Evolutionary conservation across 35 echinoderm and acorn worm genomes (phyloP), one percentile per base, ranked within the genome.

Genomic region (Hemicentrotus pulcherrimus): DNA sequence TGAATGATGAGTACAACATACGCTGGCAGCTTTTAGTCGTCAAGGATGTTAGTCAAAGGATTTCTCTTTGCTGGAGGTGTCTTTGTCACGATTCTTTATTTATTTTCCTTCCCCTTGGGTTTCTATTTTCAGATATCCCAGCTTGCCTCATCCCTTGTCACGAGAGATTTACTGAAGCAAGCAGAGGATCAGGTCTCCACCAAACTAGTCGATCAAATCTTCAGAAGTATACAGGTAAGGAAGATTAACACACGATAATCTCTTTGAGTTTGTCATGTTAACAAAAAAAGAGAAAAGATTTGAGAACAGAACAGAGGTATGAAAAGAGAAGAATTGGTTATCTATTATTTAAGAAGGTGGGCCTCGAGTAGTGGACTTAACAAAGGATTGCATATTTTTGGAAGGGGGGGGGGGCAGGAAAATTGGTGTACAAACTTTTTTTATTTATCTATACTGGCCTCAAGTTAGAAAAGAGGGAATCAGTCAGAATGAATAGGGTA

Each of bases 161-260:
- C 91, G 22, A 93, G 91, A 93, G 91, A 93, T 58, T 93, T 93
- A 93, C 46, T 93, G 18, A 47, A 58, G 91, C 45, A 31, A 93
- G 91, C 91, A 0, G 91, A 58, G 48, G 48, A 47, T n/a, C 91
- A 93, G 30, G 48, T 93, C 12, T 93, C 91, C 45, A 22, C 91
- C 45, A 93, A 93, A 58, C 48, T 93, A 47, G 48, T 93, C 16
- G 91, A 93, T 58, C 91, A 93, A 13, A 93, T 93, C 91, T 93
- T 93, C 91, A 93, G 91, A 58, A 47, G 32, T 47, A 93, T 93
- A 24, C 91, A 93, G 46, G 91, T 93, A 55, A 93, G 47, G 24
- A 78, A 0, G 19, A n/a, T n/a, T 78, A n/a, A 28, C 24, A 28
- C 5, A 24, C 28, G 28, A 78, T 55, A 12, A 55, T 55, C 50